A percentile compares a stretch with the other conserved stretches of the same genome.
phyloP scores from a whole-genome alignment of 2,113 vertebrate genomes.

The Calidris pygmaea region DNA sequence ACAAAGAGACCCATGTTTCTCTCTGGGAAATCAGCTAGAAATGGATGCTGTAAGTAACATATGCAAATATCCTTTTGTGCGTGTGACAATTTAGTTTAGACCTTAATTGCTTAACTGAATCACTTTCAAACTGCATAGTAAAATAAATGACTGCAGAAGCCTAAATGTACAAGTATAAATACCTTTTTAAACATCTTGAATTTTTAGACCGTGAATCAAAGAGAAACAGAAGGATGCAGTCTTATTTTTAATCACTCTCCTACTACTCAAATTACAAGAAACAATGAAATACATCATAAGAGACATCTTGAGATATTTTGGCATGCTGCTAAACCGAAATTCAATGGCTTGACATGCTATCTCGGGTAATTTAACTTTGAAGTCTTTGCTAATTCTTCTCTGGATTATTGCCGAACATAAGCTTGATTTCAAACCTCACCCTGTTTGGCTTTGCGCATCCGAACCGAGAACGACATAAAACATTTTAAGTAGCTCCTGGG shows the following conservation, averaged over 20 bases:
- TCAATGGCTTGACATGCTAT: slow-evolving; percentile 8
- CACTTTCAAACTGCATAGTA: slow-evolving; percentile 10
- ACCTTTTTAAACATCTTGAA: slow-evolving; percentile 29
- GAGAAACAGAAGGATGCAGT: neutral
- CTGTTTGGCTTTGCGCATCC: slow-evolving; percentile 5
- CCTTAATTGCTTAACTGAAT: slow-evolving; percentile 40
- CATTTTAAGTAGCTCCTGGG: neutral
- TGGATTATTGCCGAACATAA: neutral
- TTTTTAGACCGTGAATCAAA: slow-evolving; percentile 34
- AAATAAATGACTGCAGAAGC: slow-evolving; percentile 29
- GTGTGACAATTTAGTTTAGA: slow-evolving; percentile 24
- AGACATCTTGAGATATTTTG: slow-evolving; percentile 40
- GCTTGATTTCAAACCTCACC: slow-evolving; percentile 3
- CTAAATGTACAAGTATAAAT: neutral
- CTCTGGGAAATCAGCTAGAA: neutral
- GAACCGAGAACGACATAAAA: neutral
- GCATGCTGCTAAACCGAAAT: slow-evolving; percentile 17
- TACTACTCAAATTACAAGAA: slow-evolving; percentile 19
- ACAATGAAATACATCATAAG: slow-evolving; percentile 27
- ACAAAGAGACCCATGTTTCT: neutral
- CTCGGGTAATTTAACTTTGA: slow-evolving; percentile 13
- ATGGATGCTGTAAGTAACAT: neutral
- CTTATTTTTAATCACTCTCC: slow-evolving; percentile 30
- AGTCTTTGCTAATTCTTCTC: slow-evolving; percentile 22
- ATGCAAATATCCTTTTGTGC: neutral